Evolutionary conservation across 1,140 invertebrate species (phyloP), one percentile per base, ranked within the genome.

Genomic region (Macrosteles quadrilineatus): DNA sequence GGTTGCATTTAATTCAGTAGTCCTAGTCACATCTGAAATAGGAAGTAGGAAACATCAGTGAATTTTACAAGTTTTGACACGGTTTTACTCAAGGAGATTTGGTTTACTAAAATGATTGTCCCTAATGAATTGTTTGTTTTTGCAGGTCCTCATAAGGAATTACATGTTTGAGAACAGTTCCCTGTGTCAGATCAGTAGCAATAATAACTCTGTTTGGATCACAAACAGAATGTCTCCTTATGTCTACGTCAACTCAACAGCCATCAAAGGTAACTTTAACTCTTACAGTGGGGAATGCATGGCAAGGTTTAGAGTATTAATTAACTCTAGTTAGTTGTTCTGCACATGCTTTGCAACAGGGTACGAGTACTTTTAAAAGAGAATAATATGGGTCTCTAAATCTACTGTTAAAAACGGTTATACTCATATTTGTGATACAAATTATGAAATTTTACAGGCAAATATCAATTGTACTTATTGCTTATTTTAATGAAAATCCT

Each of bases 121-220:
- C n/a, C n/a, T n/a, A n/a, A n/a, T n/a, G n/a, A n/a, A n/a, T n/a
- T n/a, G 47, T 53, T 53, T 53, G 4, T 19, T 25, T n/a, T 25
- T 57, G 19, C 30, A 81, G 81, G 78, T 82, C 17, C 75, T 79
- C 4, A 75, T 81, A n/a, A 81, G 78, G 75, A 78, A 80, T 45
- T 83, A 80, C 66, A 76, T 80, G 40, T 74, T 81, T 65, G 77
- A 81, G 65, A 78, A 80, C 70, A 40, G 72, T 4, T 76, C 77
- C 19, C 73, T 76, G 12, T 59, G 81, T 31, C 78, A 81, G n/a
- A 63, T 76, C 17, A 55, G 55, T 55, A 47, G 45, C 11, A 68
- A 62, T 2, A 36, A 70, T 23, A 36, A 69, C 74, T 43, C 71
- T 21, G 55, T 77, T 63, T 74, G 73, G 75, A 70, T 75, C 45